Base-by-base conservation (phyloP, 2,888 invertebrate species). In the Ophioninae sp. region DNA sequence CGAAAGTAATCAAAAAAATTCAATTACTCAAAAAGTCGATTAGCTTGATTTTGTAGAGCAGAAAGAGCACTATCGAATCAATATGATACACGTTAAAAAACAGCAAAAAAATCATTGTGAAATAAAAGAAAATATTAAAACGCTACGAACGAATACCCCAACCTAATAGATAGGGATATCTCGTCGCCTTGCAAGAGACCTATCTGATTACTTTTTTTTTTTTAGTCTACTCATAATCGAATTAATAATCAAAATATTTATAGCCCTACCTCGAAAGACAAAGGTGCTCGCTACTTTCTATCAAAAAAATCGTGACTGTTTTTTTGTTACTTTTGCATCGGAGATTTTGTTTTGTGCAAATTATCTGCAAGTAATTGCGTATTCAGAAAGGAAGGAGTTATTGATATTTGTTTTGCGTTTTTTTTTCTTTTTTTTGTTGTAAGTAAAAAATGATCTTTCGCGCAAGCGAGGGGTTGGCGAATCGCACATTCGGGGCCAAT, bases 231-330 rank as follows among this genome's bases (percentile, higher is more conserved):
- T 30, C 56, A 20, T 65, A 57, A 37, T 39, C 64, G 56, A 57
- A 65, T 62, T 17, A 10, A n/a, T 17, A 10, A 41, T 76, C 30
- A 39, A 67, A 68, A 68, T 62, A 62, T 30, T 37, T 10, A 62
- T 30, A 39, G 39, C 5, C 7, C 39, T 30, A 64, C 30, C 65
- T 37, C 39, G 13, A 62, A 62, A 30, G 62, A 62, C 21, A 30
- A 41, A 7, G 20, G 41, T 67, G n/a, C 39, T 41, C 39, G 8
- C n/a, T 41, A 41, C 6, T 20, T 67, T 67, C 6, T 20, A 41
- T 17, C n/a, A 67, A 20, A 30, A 10, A 0, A 62, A 23, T 62
- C 30, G 13, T 17, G 62, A 21, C 21, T 30, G 13, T 30, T 62
- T 62, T 62, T 62, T 62, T 3, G 21, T 62, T 30, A 30, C 30